phyloP scores from a whole-genome alignment of 2,113 vertebrate species.

The Thomomys bottae region DNA sequence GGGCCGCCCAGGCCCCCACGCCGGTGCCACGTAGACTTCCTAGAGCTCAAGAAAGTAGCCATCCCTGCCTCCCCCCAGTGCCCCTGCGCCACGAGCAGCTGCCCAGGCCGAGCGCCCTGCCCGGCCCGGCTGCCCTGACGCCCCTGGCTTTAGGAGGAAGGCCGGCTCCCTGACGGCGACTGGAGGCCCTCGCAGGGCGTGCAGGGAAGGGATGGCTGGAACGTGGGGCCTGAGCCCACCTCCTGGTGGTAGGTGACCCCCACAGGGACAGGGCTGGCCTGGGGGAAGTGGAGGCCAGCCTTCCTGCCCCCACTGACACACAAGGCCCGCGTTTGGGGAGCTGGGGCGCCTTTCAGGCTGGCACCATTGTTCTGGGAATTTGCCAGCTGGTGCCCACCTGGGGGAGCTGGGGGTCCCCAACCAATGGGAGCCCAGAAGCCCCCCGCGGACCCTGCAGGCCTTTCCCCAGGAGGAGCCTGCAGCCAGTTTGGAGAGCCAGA shows the following conservation, averaged over 20 bases:
- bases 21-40: too few relatives aligned
- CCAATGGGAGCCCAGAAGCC: not conserved
- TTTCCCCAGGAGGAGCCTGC: conserved; percentile 78
- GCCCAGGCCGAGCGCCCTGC: too few relatives aligned
- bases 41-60: too few relatives aligned
- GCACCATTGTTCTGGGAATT: not conserved
- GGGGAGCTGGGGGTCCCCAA: not conserved
- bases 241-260: conserved; percentile 56
- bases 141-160: conserved; percentile 67
- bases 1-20: too few relatives aligned
- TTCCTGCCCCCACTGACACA: too few relatives aligned
- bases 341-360: not conserved
- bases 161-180: not conserved
- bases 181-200: rapidly evolving
- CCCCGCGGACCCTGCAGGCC: rapidly evolving
- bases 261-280: rapidly evolving
- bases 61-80: too few relatives aligned
- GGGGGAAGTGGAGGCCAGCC: not conserved
- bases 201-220: not conserved
- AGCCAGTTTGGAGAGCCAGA: conserved; percentile 40
- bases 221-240: rapidly evolving
- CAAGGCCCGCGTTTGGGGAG: too few relatives aligned
- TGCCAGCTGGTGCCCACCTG: not conserved
- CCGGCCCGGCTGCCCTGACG: not conserved
- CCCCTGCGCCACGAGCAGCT: too few relatives aligned